These are phyloP conservation scores for Oscheius myriophilus DNA, from an alignment of 2,888 invertebrate species.

Conservation along the genomic window DNA sequence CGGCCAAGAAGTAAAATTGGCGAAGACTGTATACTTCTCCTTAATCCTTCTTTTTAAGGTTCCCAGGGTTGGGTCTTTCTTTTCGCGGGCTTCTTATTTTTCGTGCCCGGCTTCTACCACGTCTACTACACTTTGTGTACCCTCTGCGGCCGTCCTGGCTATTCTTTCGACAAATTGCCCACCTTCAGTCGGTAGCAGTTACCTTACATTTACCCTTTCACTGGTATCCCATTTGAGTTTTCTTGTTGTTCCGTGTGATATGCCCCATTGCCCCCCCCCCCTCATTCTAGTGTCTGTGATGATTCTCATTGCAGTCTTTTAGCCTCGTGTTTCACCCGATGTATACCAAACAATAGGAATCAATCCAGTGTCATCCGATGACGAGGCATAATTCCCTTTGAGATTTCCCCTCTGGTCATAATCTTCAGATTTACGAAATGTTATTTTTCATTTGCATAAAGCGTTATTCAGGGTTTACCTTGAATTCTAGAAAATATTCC, in stretches of 20 bases:
- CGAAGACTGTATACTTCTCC: background rate
- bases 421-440: too few relatives aligned
- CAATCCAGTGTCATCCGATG: background rate
- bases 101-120: conserved; percentile 69
- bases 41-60: conserved; percentile 27
- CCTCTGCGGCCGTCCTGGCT: conserved; percentile 65
- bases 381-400: too few relatives aligned
- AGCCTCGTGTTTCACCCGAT: background rate
- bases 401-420: too few relatives aligned
- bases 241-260: conserved; percentile 23
- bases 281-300: conserved; percentile 28
- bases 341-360: background rate
- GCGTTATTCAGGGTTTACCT: too few relatives aligned
- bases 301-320: conserved; percentile 1
- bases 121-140: conserved; percentile 67
- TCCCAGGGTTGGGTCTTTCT: conserved; percentile 54
- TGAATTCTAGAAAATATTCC: too few relatives aligned
- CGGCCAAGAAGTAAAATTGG: too few relatives aligned
- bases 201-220: background rate
- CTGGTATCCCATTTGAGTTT: background rate
- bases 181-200: conserved; percentile 57
- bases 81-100: conserved; percentile 56
- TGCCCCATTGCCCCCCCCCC: conserved; percentile 17
- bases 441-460: too few relatives aligned
- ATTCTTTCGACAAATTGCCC: conserved; percentile 67